Evolutionary conservation across 2,888 invertebrate species (phyloP), one percentile per base, ranked within the genome.

Genomic region (Nomada fabriciana): DNA sequence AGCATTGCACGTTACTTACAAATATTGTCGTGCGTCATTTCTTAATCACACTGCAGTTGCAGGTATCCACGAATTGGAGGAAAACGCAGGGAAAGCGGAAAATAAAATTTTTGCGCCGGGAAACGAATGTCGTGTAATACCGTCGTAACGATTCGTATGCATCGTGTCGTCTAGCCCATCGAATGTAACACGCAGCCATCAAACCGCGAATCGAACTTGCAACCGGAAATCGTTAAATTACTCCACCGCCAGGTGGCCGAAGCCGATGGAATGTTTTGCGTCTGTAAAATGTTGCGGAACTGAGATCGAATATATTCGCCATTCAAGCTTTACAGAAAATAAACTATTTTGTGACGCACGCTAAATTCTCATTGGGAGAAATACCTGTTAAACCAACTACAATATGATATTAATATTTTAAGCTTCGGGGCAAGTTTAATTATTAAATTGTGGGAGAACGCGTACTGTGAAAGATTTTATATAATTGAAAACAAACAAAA

Each of bases 171-270:
- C 53, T 53, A n/a, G 18, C 36, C 43, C 42, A 65, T 76, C 63
- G 68, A 23, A 61, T 65, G 80, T 71, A 82, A 67, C 57, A 18
- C 59, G 42, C 43, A 55, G 23, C 55, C 59, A 64, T 75, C 57
- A 57, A 67, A 80, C 70, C 70, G 29, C 73, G 69, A 77, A 86
- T 86, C 70, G 71, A 76, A 59, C 53, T 59, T 52, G 52, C 76
- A 53, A 79, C 74, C 83, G 84, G 84, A 84, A 84, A 84, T 83
- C 81, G 71, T 84, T 83, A 84, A 83, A 80, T 68, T 64, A 50
- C 63, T 47, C 68, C 47, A 52, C 80, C 64, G 55, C 82, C 77
- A 78, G 75, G 80, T 80, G 86, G 67, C 63, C 75, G 25, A 20
- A 13, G 47, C 15, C 47, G 29, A 72, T 75, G 52, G 50, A 61